Evolutionary conservation across 2,113 vertebrate species (phyloP).

Genomic region (Salvelinus namaycush): DNA sequence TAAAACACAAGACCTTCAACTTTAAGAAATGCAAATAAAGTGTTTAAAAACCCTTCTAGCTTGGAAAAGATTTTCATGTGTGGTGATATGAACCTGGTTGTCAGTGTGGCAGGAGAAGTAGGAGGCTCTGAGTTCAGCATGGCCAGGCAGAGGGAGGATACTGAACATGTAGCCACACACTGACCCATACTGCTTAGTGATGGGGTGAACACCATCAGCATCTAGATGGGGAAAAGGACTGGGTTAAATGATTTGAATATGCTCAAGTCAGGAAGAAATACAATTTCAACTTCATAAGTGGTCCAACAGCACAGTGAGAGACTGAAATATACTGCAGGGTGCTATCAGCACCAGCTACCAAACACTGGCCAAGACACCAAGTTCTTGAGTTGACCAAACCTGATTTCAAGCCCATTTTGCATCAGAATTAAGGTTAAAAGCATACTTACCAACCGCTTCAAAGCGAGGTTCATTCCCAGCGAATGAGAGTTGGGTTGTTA

Average conservation of each 20-base stretch:
- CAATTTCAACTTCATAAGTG: not conserved
- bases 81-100: constrained; percentile 41
- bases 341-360: no score
- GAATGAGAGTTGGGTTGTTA: constrained; percentile 37
- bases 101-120: constrained; percentile 69
- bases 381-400: no score
- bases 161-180: constrained; percentile 63
- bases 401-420: not conserved
- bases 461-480: constrained; percentile 33
- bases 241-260: no score
- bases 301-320: not conserved
- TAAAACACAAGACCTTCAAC: no score
- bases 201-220: constrained; percentile 31
- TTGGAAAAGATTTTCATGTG: constrained; percentile 1
- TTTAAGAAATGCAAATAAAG: no score
- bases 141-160: constrained; percentile 12
- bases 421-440: not conserved
- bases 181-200: constrained; percentile 50
- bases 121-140: constrained; percentile 56
- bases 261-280: not conserved
- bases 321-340: no score
- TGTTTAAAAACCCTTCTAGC: no score
- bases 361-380: no score
- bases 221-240: constrained; percentile 31
- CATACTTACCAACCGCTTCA: constrained; percentile 55